Conservation (phyloP, 2,113 vertebrate species). For the Malurus alboscapulatus region DNA sequence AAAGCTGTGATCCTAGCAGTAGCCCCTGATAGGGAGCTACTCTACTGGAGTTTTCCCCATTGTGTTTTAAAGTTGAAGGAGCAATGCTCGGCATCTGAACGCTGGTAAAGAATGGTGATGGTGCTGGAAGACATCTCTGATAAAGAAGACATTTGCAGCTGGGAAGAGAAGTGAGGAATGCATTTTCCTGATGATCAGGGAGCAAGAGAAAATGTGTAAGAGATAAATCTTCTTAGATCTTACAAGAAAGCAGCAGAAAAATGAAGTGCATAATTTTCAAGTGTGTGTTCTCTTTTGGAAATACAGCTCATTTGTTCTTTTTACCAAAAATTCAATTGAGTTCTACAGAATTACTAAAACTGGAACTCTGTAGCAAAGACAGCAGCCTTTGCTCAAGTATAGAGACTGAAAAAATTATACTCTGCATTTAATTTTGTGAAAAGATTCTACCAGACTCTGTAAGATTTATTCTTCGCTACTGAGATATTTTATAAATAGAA, state of each 20-base stretch:
- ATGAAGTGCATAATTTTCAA: neutral
- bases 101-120: neutral
- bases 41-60: neutral
- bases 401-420: neutral
- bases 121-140: neutral
- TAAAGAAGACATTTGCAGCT: neutral
- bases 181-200: neutral
- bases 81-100: neutral
- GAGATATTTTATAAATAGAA: neutral
- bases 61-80: neutral
- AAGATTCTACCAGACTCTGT: neutral
- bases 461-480: neutral
- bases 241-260: neutral
- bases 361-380: neutral
- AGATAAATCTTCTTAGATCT: neutral
- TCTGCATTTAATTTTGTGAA: neutral
- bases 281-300: neutral
- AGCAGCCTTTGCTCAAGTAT: slow-evolving; percentile 6
- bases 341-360: slow-evolving; percentile 8
- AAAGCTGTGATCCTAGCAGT: neutral
- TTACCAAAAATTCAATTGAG: neutral
- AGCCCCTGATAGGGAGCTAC: neutral
- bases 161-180: neutral
- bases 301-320: slow-evolving; percentile 16
- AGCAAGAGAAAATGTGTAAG: neutral